phyloP scores from a whole-genome alignment of 2,113 vertebrate species.

The Eonycteris spelaea region DNA sequence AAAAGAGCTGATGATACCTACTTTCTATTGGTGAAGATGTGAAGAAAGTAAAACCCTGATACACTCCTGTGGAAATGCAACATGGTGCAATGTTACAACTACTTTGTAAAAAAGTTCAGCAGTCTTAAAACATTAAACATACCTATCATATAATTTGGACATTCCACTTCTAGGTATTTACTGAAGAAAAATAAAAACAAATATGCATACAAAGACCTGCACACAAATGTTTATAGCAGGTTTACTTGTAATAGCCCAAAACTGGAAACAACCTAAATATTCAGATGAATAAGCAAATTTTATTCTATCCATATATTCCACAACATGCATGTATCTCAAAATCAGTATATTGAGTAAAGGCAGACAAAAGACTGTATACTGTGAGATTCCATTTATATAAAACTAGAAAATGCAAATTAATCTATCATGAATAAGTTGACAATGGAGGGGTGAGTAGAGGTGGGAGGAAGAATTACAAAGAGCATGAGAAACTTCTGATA shows the following conservation, averaged over 20 bases:
- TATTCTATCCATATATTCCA: background rate
- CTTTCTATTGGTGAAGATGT: background rate
- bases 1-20: background rate
- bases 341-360: background rate
- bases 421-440: background rate
- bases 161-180: background rate
- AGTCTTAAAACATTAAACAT: constrained; percentile 3
- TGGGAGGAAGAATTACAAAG: background rate
- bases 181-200: background rate
- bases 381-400: background rate
- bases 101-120: background rate
- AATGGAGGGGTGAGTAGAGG: background rate
- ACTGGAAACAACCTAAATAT: background rate
- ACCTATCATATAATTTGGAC: background rate
- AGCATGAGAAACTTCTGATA: background rate
- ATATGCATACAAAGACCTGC: background rate
- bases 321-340: background rate
- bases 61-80: background rate
- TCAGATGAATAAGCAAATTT: background rate
- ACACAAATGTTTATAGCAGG: background rate
- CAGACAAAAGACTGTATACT: background rate
- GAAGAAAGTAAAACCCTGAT: background rate
- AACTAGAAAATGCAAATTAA: background rate
- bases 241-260: background rate
- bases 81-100: background rate